Conservation (phyloP, 1,140 invertebrate genomes). For the Papilio xuthus region DNA sequence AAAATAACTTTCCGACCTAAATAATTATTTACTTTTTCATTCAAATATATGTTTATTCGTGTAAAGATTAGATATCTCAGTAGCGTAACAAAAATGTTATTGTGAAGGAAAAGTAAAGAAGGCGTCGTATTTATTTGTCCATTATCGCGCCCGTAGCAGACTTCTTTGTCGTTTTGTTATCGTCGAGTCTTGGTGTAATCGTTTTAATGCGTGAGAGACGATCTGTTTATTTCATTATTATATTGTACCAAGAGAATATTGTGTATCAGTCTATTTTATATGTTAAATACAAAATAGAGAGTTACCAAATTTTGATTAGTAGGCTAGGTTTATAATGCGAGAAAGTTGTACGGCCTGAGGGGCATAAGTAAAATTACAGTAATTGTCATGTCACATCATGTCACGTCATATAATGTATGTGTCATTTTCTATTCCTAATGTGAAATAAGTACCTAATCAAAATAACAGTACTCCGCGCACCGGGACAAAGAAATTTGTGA, state of each 20-base stretch:
- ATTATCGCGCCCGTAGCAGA: not conserved
- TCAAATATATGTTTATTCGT: not conserved
- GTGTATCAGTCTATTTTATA: not conserved
- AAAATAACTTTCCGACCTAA: too few species aligned
- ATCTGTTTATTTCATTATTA: conserved; percentile 9
- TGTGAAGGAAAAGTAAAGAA: conserved; percentile 5
- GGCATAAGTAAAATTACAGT: too few species aligned
- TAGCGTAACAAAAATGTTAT: not conserved
- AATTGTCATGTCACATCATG: too few species aligned
- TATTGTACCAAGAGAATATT: not conserved
- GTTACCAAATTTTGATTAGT: too few species aligned
- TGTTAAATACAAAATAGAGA: too few species aligned
- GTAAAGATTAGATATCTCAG: not conserved
- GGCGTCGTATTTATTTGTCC: not conserved
- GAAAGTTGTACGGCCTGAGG: too few species aligned
- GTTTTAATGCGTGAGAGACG: not conserved
- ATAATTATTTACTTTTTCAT: not conserved
- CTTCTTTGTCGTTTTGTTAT: conserved; percentile 8
- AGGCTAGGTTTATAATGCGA: too few species aligned
- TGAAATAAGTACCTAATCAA: too few species aligned
- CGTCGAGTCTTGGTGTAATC: not conserved
- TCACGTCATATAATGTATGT: too few species aligned
- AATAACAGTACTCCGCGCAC: too few species aligned
- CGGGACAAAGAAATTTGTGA: too few species aligned
- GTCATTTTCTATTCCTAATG: too few species aligned